Evolutionary conservation across 2,888 invertebrate species (phyloP).

Genomic region (Lathronympha strigana): DNA sequence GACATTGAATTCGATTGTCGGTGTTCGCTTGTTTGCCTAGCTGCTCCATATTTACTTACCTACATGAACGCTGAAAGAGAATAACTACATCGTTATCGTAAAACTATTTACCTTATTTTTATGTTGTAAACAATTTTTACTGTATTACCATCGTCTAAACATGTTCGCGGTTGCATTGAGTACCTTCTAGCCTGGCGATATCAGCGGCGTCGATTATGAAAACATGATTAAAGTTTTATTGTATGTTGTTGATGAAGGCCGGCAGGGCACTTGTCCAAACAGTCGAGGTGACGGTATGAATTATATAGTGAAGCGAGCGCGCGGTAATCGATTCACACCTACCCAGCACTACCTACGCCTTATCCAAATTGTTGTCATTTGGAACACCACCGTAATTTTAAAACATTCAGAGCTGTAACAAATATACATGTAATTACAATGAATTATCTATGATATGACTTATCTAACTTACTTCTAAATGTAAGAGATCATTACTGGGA

Average conservation of each 20-base stretch:
- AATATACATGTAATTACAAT: background rate
- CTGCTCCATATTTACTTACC: conserved; percentile 39
- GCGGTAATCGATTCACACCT: conserved; percentile 81
- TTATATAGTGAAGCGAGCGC: conserved; percentile 73
- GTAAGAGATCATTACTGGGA: no score
- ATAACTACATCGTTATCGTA: conserved; percentile 29
- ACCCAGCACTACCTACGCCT: conserved; percentile 55
- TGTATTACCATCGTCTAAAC: conserved; percentile 58
- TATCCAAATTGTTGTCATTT: conserved; percentile 44
- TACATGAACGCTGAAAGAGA: conserved; percentile 31
- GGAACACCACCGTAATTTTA: conserved; percentile 25
- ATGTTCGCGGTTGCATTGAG: conserved; percentile 58
- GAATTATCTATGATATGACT: background rate
- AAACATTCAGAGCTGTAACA: background rate
- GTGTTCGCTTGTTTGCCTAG: conserved; percentile 36
- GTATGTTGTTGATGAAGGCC: conserved; percentile 80
- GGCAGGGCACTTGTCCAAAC: conserved; percentile 80
- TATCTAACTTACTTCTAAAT: background rate
- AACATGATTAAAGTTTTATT: conserved; percentile 83
- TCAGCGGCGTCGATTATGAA: conserved; percentile 75
- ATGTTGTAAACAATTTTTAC: conserved; percentile 41
- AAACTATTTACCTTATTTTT: conserved; percentile 35
- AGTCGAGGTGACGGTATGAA: conserved; percentile 70
- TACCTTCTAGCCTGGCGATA: conserved; percentile 52
- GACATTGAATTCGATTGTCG: conserved; percentile 41